Base-by-base conservation (phyloP, 2,888 invertebrate genomes). In the Gasteruption jaculator region DNA sequence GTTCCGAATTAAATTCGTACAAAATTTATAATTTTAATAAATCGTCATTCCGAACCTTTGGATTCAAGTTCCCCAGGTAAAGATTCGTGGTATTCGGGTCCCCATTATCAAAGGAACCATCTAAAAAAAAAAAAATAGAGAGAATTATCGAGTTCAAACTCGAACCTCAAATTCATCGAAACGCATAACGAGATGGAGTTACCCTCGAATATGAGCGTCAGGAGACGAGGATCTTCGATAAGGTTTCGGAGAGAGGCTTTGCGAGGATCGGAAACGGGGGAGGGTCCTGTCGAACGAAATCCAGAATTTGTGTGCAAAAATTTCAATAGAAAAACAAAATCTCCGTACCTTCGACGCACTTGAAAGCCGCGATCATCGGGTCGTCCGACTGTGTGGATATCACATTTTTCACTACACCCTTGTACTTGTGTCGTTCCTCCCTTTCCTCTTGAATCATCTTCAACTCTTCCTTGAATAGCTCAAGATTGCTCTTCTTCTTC, bases 11-110 rank as follows among this genome's bases (percentile, higher is more conserved):
- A 33, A 30, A n/a, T 29, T 26, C 5, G 4, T 26, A 5, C n/a
- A 5, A 26, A 8, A 20, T 16, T 27, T 11, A 11, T 16, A 16
- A 31, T 4, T 33, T 19, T 14, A 19, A 33, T 30, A 22, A 27
- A 16, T 10, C 2, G n/a, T 12, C 10, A 34, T 27, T 12, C 52
- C 52, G 65, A 72, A 93, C 94, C 80, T 94, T 94, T 31, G 95
- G 95, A 71, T 92, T 95, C 21, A 99, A 79, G 72, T 97, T 99
- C 43, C 96, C 96, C 38, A 99, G 78, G 71, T 99, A 99, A 24
- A 99, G 78, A 73, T 99, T 99, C 34, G 99, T 99, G 2, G 97
- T 97, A 58, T 89, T 92, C 21, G 96, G 94, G 76, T 99, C 97
- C 1, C 92, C 94, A 44, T 88, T 89, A 72, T 95, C 94, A 68